Evolutionary conservation across 2,113 vertebrate genomes (phyloP).

Genomic region (Misgurnus anguillicaudatus): DNA sequence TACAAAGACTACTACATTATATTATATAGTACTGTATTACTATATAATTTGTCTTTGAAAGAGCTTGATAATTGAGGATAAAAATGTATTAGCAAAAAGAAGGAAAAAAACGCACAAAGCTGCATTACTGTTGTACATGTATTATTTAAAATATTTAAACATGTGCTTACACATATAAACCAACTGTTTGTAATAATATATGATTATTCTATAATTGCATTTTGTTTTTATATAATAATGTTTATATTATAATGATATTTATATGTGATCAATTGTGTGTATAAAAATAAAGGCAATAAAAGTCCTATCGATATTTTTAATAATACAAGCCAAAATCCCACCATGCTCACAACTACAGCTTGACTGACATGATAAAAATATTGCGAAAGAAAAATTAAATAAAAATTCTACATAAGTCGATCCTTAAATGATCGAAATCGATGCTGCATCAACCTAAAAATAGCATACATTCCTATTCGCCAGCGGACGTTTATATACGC

Average conservation of each 20-base stretch:
- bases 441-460: not conserved
- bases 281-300: not conserved
- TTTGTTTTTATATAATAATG: conserved; percentile 25
- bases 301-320: too few species aligned
- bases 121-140: not conserved
- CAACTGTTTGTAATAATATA: conserved; percentile 56
- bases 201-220: conserved; percentile 9
- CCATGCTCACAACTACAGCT: too few species aligned
- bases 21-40: not conserved
- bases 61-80: not conserved
- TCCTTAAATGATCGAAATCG: not conserved
- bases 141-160: not conserved
- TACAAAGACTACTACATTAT: not conserved
- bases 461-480: conserved; percentile 5
- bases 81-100: not conserved
- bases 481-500: not conserved
- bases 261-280: conserved; percentile 12
- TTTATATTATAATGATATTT: conserved; percentile 11
- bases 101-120: not conserved
- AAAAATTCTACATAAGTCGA: too few species aligned
- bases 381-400: too few species aligned
- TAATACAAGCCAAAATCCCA: too few species aligned
- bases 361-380: too few species aligned
- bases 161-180: conserved; percentile 13
- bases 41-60: conserved; percentile 7